A percentile compares a stretch with the other conserved stretches of the same genome.
phyloP scores from a whole-genome alignment of 2,113 vertebrate species.

The Megaceryle torquata region DNA sequence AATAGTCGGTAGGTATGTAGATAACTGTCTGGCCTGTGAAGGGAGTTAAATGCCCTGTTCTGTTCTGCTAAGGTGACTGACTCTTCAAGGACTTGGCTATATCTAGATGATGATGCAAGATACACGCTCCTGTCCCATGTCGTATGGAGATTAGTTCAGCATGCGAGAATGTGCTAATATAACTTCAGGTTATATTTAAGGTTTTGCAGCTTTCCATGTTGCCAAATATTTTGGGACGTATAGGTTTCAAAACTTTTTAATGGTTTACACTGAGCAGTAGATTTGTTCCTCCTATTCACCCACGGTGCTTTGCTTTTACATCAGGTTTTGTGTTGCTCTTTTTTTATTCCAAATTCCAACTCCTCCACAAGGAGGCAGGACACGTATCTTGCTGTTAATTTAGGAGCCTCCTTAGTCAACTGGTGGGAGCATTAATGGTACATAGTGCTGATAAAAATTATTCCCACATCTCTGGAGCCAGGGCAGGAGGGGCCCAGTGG shows the following conservation, averaged over 20 bases:
- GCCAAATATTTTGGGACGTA: neutral
- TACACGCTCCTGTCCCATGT: neutral
- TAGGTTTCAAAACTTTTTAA: neutral
- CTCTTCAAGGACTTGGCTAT: neutral
- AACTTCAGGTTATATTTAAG: conserved; percentile 8
- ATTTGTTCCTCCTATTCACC: neutral
- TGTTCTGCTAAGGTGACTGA: neutral
- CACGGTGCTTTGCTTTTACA: neutral
- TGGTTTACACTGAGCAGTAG: neutral
- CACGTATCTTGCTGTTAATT: neutral
- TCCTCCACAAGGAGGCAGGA: neutral
- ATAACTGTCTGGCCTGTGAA: neutral
- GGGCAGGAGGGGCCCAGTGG: neutral
- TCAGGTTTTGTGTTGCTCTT: neutral
- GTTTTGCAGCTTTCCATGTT: neutral
- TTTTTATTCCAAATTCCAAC: neutral
- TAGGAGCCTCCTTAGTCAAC: neutral
- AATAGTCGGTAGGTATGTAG: neutral
- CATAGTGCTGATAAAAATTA: neutral
- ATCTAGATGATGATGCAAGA: neutral
- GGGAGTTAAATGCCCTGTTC: neutral
- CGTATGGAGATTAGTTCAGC: neutral
- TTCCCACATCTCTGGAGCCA: neutral
- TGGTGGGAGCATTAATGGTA: neutral
- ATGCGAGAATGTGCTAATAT: neutral